These are phyloP conservation scores for Centruroides vittatus DNA, from an alignment of 1,140 invertebrate species.

Conservation along the genomic window DNA sequence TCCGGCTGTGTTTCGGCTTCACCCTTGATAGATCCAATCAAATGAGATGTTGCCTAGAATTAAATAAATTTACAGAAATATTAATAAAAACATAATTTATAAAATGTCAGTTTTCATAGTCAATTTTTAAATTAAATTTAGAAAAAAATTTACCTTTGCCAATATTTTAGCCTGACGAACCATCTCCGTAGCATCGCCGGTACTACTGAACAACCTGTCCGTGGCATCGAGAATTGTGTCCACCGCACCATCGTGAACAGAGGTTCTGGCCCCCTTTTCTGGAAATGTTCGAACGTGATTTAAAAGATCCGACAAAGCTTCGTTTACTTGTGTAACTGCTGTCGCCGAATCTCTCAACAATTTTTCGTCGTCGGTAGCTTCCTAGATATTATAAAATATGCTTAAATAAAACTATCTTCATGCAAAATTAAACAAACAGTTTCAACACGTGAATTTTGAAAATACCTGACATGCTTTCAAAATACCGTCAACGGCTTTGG, in stretches of 20 bases:
- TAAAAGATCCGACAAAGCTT: slow-evolving; percentile 75
- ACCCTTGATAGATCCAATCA: slow-evolving; percentile 85
- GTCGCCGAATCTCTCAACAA: slow-evolving; percentile 58
- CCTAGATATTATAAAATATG: slow-evolving; percentile 2
- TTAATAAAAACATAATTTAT: background rate
- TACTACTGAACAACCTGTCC: slow-evolving; percentile 68
- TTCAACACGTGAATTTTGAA: background rate
- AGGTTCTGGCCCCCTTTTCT: slow-evolving; percentile 33
- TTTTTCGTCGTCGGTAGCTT: slow-evolving; percentile 24
- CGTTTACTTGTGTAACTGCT: slow-evolving; percentile 77
- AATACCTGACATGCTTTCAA: slow-evolving; percentile 58
- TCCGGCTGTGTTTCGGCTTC: slow-evolving; percentile 79
- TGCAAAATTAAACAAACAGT: background rate
- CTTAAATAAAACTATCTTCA: background rate
- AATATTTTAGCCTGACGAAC: slow-evolving; percentile 82
- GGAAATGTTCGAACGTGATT: slow-evolving; percentile 51
- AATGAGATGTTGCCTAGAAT: slow-evolving; percentile 64
- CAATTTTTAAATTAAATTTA: background rate
- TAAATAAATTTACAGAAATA: slow-evolving; percentile 9
- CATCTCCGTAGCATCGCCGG: slow-evolving; percentile 81
- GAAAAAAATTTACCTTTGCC: slow-evolving; percentile 39
- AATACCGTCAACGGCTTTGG: slow-evolving; percentile 79
- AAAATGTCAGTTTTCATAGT: background rate
- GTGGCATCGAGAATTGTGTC: slow-evolving; percentile 82
- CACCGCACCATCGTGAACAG: slow-evolving; percentile 60